Percentiles rank a stretch among this genome's conserved stretches.
phyloP scores from a whole-genome alignment of 2,888 invertebrate species.

The Scaptodrosophila latifasciaeformis region DNA sequence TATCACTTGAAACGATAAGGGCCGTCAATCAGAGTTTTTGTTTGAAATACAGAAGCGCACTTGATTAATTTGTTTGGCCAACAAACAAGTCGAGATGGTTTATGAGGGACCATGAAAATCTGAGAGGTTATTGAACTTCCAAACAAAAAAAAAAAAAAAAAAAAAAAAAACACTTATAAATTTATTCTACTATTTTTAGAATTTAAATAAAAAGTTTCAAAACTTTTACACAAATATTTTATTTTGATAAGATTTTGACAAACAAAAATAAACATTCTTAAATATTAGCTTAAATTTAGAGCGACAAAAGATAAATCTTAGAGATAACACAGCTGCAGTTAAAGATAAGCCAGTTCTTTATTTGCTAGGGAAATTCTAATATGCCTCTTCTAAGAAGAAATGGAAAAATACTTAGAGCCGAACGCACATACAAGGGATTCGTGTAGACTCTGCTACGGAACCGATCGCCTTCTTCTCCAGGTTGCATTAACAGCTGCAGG shows the following conservation, averaged over 20 bases:
- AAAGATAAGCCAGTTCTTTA: too few relatives aligned
- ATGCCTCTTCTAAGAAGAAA: conserved; percentile 69
- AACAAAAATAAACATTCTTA: conserved; percentile 16
- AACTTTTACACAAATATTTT: too few relatives aligned
- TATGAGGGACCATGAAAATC: too few relatives aligned
- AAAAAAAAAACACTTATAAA: too few relatives aligned
- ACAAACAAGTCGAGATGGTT: too few relatives aligned
- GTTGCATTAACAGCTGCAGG: conserved; percentile 56
- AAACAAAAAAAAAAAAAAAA: too few relatives aligned
- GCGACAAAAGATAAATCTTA: conserved; percentile 49
- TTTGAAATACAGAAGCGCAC: neutral
- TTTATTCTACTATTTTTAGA: too few relatives aligned
- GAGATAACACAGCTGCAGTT: conserved; percentile 41
- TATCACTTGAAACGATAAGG: conserved; percentile 25
- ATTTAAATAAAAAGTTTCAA: too few relatives aligned
- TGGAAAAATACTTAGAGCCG: conserved; percentile 67
- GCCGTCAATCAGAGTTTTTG: neutral
- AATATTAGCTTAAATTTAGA: conserved; percentile 23
- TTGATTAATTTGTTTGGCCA: too few relatives aligned
- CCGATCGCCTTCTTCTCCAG: conserved; percentile 63
- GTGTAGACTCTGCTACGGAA: conserved; percentile 65
- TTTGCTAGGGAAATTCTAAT: conserved; percentile 49
- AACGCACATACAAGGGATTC: conserved; percentile 70
- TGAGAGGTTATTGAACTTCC: too few relatives aligned
- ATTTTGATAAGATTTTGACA: too few relatives aligned